Percentiles rank a stretch among this genome's conserved stretches.
phyloP scores from a whole-genome alignment of 1,140 invertebrate genomes.

The Bombus impatiens region DNA sequence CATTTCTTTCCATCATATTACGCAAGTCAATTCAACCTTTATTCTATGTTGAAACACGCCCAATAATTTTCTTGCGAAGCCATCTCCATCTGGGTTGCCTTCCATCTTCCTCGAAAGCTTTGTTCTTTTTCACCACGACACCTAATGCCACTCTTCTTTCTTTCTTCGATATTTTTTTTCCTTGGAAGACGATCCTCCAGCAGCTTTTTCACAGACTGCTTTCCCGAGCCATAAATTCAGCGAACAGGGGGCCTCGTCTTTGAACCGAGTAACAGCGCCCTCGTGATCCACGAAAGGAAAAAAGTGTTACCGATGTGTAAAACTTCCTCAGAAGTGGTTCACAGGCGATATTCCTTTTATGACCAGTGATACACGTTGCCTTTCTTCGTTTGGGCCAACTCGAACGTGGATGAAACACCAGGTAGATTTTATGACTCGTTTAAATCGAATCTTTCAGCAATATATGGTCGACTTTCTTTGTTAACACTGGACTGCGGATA shows the following conservation, averaged over 20 bases:
- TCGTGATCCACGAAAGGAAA: conserved; percentile 14
- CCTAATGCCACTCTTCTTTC: too few relatives aligned
- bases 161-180: neutral
- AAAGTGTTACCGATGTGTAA: conserved; percentile 35
- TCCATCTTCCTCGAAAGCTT: neutral
- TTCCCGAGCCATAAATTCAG: conserved; percentile 26
- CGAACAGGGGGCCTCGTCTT: neutral
- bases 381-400: conserved; percentile 12
- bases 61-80: neutral
- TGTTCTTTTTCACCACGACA: neutral
- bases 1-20: neutral
- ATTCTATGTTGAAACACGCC: neutral
- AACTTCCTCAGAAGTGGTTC: conserved; percentile 40
- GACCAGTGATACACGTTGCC: neutral
- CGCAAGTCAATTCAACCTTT: neutral
- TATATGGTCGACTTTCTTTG: too few relatives aligned
- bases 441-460: conserved; percentile 20
- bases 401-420: conserved; percentile 2
- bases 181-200: neutral
- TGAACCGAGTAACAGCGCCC: neutral
- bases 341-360: conserved; percentile 51
- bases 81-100: neutral
- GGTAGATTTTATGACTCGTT: conserved; percentile 31
- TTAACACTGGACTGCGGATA: neutral
- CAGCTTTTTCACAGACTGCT: neutral